Evolutionary conservation across 2,888 invertebrate genomes (phyloP).

Genomic region (Anthrax anthrax): DNA sequence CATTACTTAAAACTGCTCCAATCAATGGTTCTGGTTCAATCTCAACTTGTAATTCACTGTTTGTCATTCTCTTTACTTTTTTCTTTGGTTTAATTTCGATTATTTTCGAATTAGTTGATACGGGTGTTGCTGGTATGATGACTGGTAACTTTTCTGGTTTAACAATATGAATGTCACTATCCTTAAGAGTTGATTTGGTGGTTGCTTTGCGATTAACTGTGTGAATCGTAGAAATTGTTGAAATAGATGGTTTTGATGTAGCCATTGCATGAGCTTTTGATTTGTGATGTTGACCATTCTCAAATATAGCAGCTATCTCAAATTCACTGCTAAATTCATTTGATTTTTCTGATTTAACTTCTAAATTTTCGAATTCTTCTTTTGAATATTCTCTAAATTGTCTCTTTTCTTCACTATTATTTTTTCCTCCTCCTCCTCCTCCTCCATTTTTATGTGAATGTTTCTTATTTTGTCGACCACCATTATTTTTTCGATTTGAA

Average conservation of each 20-base stretch:
- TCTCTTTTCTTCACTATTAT: not conserved
- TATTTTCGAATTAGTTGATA: slow-evolving; percentile 32
- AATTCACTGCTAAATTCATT: slow-evolving; percentile 19
- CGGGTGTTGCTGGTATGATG: slow-evolving; percentile 27
- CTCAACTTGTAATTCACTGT: slow-evolving; percentile 22
- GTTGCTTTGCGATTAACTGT: not conserved
- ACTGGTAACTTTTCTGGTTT: slow-evolving; percentile 28
- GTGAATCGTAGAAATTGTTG: not conserved
- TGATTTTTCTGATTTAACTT: slow-evolving; percentile 13
- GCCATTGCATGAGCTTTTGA: not conserved
- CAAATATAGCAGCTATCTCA: slow-evolving; percentile 11
- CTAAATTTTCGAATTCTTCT: slow-evolving; percentile 5
- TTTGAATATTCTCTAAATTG: slow-evolving; percentile 4
- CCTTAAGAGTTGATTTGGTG: slow-evolving; percentile 20
- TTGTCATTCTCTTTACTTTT: slow-evolving; percentile 20
- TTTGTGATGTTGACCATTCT: not conserved
- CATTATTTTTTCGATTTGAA: not conserved
- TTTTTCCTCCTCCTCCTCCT: slow-evolving; percentile 10
- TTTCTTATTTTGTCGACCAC: not conserved
- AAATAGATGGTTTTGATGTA: not conserved
- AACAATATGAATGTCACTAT: slow-evolving; percentile 32
- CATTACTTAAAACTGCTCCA: slow-evolving; percentile 17
- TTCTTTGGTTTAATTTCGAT: slow-evolving; percentile 32
- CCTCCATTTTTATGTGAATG: slow-evolving; percentile 9
- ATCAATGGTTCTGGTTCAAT: slow-evolving; percentile 31